phyloP scores from a whole-genome alignment of 2,888 invertebrate species.

The Drosophila monieri region DNA sequence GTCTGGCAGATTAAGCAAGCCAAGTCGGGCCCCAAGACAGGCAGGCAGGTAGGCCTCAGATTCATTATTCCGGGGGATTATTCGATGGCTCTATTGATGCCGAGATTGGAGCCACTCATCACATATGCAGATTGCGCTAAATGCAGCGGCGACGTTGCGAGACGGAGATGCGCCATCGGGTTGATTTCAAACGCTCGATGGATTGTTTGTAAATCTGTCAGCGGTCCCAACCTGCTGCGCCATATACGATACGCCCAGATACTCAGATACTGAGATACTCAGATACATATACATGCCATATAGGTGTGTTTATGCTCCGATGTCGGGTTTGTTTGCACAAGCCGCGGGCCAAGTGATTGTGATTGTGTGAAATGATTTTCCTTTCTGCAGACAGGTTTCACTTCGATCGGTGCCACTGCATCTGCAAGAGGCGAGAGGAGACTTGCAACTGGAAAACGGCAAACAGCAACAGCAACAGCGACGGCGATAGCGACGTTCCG shows the following conservation, averaged over 20 bases:
- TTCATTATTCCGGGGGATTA: slow-evolving; percentile 21
- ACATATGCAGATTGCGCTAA: slow-evolving; percentile 55
- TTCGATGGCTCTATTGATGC: slow-evolving; percentile 57
- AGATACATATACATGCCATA: slow-evolving; percentile 15
- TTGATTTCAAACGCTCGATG: slow-evolving; percentile 47
- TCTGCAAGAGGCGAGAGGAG: slow-evolving; percentile 33
- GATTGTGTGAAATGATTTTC: slow-evolving; percentile 74
- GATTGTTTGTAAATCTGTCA: slow-evolving; percentile 71
- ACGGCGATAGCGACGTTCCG: slow-evolving; percentile 58
- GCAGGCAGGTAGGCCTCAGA: neutral
- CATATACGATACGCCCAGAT: slow-evolving; percentile 42
- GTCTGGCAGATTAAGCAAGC: slow-evolving; percentile 58
- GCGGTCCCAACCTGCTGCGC: slow-evolving; percentile 57
- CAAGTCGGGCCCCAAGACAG: neutral
- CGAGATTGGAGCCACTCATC: slow-evolving; percentile 11
- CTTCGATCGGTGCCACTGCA: slow-evolving; percentile 59
- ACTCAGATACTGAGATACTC: slow-evolving; percentile 8
- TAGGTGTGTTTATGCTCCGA: slow-evolving; percentile 55
- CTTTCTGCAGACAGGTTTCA: slow-evolving; percentile 76
- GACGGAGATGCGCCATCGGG: slow-evolving; percentile 51
- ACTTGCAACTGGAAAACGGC: neutral
- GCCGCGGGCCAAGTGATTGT: slow-evolving; percentile 60
- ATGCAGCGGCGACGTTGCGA: slow-evolving; percentile 48
- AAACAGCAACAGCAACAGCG: neutral
- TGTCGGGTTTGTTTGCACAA: slow-evolving; percentile 65